Conservation (phyloP, 2,797 vertebrate species). For the Tenualosa thibaudeaui region DNA sequence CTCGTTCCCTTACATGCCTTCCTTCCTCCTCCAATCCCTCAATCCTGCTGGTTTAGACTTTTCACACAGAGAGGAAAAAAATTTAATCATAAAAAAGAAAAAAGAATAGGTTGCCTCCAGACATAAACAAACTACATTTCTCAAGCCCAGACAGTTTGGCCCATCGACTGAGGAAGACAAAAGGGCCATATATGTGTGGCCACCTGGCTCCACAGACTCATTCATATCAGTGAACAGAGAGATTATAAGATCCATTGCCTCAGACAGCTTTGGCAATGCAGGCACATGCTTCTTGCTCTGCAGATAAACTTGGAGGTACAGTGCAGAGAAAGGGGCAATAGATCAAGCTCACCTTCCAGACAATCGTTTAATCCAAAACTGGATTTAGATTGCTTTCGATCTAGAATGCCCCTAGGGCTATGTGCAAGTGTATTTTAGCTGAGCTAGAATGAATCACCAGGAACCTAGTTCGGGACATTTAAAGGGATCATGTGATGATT, state of each 20-base stretch:
- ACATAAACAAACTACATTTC: not conserved
- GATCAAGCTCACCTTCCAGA: slow-evolving; percentile 16
- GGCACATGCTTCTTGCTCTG: slow-evolving; percentile 22
- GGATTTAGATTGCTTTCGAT: not conserved
- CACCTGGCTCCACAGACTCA: slow-evolving; percentile 9
- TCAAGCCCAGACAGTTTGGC: slow-evolving; percentile 26
- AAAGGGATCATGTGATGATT: not conserved
- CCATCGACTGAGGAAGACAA: slow-evolving; percentile 11
- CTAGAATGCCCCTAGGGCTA: not conserved
- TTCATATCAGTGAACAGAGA: slow-evolving; percentile 36
- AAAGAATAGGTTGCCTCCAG: not conserved
- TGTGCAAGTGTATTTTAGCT: not conserved
- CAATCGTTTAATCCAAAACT: slow-evolving; percentile 20
- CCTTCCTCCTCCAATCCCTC: not conserved
- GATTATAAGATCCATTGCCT: slow-evolving; percentile 29
- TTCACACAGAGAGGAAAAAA: not conserved
- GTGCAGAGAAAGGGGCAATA: not conserved
- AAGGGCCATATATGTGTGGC: slow-evolving; percentile 17
- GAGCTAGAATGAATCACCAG: not conserved
- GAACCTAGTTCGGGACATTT: not conserved
- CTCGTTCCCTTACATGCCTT: not conserved
- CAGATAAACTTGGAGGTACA: slow-evolving; percentile 23
- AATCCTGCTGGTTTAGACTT: not conserved
- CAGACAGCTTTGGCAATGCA: slow-evolving; percentile 18
- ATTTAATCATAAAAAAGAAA: not conserved